A percentile compares a stretch with the other conserved stretches of the same genome.
phyloP scores from a whole-genome alignment of 2,888 invertebrate species.

The Sepioteuthis lessoniana region DNA sequence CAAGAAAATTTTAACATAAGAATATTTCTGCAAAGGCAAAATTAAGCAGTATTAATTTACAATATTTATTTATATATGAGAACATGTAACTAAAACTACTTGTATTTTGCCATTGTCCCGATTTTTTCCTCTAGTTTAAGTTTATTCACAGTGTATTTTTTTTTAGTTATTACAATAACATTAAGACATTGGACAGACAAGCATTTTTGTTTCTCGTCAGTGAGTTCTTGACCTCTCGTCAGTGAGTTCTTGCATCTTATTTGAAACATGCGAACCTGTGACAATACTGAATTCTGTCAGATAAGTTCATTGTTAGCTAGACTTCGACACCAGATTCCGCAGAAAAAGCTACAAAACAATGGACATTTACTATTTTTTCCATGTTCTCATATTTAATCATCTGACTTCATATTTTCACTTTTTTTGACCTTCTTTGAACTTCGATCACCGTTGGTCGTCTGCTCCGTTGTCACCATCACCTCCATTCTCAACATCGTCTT shows the following conservation, averaged over 20 bases:
- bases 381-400: neutral
- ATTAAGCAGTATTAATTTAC: too few species aligned
- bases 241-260: neutral
- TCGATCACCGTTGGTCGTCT: neutral
- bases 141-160: too few species aligned
- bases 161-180: too few species aligned
- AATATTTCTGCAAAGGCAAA: too few species aligned
- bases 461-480: neutral
- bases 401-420: neutral
- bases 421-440: constrained; percentile 12
- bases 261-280: neutral
- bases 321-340: neutral
- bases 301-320: neutral
- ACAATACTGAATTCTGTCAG: neutral
- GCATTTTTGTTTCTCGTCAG: too few species aligned
- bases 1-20: too few species aligned
- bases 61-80: too few species aligned
- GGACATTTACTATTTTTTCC: constrained; percentile 14
- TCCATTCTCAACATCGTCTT: neutral
- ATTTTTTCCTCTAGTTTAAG: too few species aligned
- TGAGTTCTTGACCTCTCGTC: too few species aligned
- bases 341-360: constrained; percentile 13
- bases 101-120: too few species aligned
- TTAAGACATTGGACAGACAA: too few species aligned
- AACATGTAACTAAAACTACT: too few species aligned